A percentile compares a stretch with the other conserved stretches of the same genome.
Conservation (phyloP, 2,888 invertebrate species). For the Melinaea marsaeus region DNA sequence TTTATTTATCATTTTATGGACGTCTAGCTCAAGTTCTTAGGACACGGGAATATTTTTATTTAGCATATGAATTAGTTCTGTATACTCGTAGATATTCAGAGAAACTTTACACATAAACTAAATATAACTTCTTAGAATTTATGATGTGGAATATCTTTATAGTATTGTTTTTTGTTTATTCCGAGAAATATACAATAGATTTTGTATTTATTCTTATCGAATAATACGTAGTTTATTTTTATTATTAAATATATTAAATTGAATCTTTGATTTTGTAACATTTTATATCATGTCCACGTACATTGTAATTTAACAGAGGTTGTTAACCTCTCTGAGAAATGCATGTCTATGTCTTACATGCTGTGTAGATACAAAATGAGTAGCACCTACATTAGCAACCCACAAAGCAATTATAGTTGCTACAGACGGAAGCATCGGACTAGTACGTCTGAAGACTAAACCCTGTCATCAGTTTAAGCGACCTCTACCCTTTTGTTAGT, state of each 20-base stretch:
- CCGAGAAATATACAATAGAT: background rate
- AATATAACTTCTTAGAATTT: background rate
- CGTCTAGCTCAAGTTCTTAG: conserved; percentile 15
- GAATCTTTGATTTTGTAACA: no score
- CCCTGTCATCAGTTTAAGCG: conserved; percentile 18
- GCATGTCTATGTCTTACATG: conserved; percentile 15
- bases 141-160: conserved; percentile 7
- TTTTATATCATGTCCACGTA: background rate
- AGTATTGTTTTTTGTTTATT: conserved; percentile 3
- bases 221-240: background rate
- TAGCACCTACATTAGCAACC: conserved; percentile 19
- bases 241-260: no score
- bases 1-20: conserved; percentile 29
- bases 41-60: conserved; percentile 24
- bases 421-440: conserved; percentile 17
- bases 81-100: conserved; percentile 14
- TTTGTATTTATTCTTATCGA: background rate
- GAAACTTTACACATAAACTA: conserved; percentile 16
- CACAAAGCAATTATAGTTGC: conserved; percentile 21
- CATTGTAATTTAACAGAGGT: background rate
- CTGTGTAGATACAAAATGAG: conserved; percentile 11
- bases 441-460: conserved; percentile 21
- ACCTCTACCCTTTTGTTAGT: conserved; percentile 26
- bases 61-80: conserved; percentile 23
- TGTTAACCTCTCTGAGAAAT: conserved; percentile 1